These are phyloP conservation scores for Cyanoderma ruficeps DNA, from an alignment of 2,113 vertebrate genomes.

Conservation along the genomic window DNA sequence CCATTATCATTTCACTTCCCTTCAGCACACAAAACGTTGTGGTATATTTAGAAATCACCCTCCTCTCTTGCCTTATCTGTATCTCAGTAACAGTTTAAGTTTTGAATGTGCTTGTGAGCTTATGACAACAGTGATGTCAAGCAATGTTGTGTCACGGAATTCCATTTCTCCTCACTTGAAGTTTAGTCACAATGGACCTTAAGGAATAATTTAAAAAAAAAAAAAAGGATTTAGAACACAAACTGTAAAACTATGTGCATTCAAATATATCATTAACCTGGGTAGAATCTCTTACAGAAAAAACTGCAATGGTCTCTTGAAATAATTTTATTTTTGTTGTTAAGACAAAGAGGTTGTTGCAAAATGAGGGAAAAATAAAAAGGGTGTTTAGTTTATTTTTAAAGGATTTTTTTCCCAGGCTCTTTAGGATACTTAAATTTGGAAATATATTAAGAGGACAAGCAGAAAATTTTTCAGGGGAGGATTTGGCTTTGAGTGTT, in stretches of 20 bases:
- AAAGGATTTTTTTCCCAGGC: background rate
- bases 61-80: background rate
- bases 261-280: background rate
- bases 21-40: background rate
- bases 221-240: background rate
- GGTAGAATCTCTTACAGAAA: background rate
- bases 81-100: background rate
- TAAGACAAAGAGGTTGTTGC: background rate
- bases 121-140: background rate
- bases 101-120: background rate
- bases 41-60: background rate
- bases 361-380: background rate
- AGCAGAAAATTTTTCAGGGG: background rate
- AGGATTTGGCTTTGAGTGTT: background rate
- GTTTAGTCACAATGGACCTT: background rate
- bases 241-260: background rate
- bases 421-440: background rate
- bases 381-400: background rate
- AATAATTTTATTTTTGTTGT: background rate
- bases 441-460: background rate
- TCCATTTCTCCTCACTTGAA: background rate
- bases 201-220: background rate
- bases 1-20: background rate
- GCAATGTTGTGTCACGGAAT: background rate
- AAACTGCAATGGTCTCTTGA: background rate